Evolutionary conservation across 2,888 invertebrate species (phyloP), one percentile per base, ranked within the genome.

Genomic region (Erebia epiphron): DNA sequence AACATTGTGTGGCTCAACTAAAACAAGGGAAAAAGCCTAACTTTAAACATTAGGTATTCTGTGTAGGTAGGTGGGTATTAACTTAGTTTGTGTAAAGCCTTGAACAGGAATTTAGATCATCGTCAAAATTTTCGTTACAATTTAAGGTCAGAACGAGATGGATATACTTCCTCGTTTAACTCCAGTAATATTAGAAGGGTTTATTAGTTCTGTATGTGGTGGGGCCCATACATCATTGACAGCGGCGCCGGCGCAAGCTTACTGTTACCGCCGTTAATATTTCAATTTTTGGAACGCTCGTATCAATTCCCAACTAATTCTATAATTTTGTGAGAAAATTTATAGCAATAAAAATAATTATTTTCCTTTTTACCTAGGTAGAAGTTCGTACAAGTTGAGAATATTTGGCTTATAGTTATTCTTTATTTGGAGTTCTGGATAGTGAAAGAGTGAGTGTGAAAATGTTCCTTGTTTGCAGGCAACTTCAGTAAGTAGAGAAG

Each of bases 191-290:
- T 76, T 82, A 80, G 83, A 85, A 87, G 86, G 84, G 86, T 86
- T 87, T 89, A 91, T 88, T 89, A 90, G 87, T 83, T 80, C 84
- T 88, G 81, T 84, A 81, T 85, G 86, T 87, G 86, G 89, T 75
- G 84, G 85, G 87, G 87, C 86, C 87, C 87, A 90, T 91, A 87
- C 83, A 88, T 92, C 91, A 92, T 83, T 82, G 79, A 70, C 75
- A 79, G 76, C 87, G 91, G 90, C 92, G 91, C 90, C 89, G 79
- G 86, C 87, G 87, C 88, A 86, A 80, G 83, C 82, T 85, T 81
- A 85, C 82, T 79, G 81, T 85, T 83, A 82, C 85, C 83, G 83
- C 82, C 75, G 82, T 80, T 84, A 86, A 82, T 83, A 81, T 83
- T 80, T 82, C 78, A 83, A 86, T 82, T 82, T 82, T 80, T 79